phyloP scores from a whole-genome alignment of 2,113 vertebrate genomes.

The Limnothrissa miodon region DNA sequence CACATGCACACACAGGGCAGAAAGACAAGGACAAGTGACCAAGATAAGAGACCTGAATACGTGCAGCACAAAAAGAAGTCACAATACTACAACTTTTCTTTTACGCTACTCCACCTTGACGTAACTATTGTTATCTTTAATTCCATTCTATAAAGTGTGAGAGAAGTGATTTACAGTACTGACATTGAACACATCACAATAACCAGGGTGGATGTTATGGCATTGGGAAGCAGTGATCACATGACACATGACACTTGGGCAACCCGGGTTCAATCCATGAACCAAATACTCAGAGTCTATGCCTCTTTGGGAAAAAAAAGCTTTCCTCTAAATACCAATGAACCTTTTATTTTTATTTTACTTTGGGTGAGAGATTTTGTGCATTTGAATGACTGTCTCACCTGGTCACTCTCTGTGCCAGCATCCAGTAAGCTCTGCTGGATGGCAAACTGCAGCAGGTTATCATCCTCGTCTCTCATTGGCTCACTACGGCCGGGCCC shows the following conservation, averaged over 20 bases:
- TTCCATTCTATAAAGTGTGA: not conserved
- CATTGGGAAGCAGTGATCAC: too few species aligned
- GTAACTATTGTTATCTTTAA: not conserved
- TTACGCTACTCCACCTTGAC: too few species aligned
- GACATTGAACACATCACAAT: too few species aligned
- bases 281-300: too few species aligned
- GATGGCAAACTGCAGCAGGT: slow-evolving; percentile 92
- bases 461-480: slow-evolving; percentile 87
- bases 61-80: not conserved
- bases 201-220: too few species aligned
- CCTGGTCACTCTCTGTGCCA: slow-evolving; percentile 90
- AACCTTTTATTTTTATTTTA: too few species aligned
- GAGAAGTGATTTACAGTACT: too few species aligned
- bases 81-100: not conserved
- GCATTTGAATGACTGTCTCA: slow-evolving; percentile 35
- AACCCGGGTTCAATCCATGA: too few species aligned
- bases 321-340: too few species aligned
- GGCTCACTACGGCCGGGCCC: slow-evolving; percentile 86
- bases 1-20: slow-evolving; percentile 66
- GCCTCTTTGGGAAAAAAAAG: too few species aligned
- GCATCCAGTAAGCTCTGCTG: slow-evolving; percentile 92
- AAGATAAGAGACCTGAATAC: not conserved
- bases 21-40: not conserved
- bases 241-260: too few species aligned
- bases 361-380: too few species aligned